Conservation (phyloP, 2,888 invertebrate species). For the Monochamus alternatus region DNA sequence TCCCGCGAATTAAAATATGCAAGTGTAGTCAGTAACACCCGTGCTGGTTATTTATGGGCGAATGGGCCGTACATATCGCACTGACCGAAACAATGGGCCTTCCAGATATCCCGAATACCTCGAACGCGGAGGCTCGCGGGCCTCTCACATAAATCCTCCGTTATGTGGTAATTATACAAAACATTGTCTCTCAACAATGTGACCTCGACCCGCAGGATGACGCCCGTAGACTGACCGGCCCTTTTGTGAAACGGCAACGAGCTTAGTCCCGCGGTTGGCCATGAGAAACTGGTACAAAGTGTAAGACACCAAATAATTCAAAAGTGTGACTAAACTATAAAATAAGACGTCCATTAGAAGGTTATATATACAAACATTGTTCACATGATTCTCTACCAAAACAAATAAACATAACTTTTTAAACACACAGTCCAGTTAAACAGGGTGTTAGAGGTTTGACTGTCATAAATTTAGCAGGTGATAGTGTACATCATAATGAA, state of each 20-base stretch:
- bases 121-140: conserved; percentile 59
- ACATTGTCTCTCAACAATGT: conserved; percentile 65
- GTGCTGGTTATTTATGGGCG: conserved; percentile 40
- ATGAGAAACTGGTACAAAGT: background rate
- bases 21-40: conserved; percentile 37
- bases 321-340: too few relatives aligned
- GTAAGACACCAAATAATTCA: too few relatives aligned
- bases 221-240: conserved; percentile 31
- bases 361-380: too few relatives aligned
- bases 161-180: conserved; percentile 67
- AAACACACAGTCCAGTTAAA: too few relatives aligned
- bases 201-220: conserved; percentile 48
- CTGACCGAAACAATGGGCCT: conserved; percentile 50
- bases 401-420: too few relatives aligned
- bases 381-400: too few relatives aligned
- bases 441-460: too few relatives aligned
- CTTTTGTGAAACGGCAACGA: background rate
- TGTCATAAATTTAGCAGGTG: too few relatives aligned
- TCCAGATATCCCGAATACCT: conserved; percentile 62
- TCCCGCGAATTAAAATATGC: conserved; percentile 36
- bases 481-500: too few relatives aligned
- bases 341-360: too few relatives aligned
- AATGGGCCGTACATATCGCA: conserved; percentile 37
- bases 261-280: background rate
- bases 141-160: conserved; percentile 64